phyloP scores from a whole-genome alignment of 2,797 vertebrate genomes.

The Antennarius maculatus region DNA sequence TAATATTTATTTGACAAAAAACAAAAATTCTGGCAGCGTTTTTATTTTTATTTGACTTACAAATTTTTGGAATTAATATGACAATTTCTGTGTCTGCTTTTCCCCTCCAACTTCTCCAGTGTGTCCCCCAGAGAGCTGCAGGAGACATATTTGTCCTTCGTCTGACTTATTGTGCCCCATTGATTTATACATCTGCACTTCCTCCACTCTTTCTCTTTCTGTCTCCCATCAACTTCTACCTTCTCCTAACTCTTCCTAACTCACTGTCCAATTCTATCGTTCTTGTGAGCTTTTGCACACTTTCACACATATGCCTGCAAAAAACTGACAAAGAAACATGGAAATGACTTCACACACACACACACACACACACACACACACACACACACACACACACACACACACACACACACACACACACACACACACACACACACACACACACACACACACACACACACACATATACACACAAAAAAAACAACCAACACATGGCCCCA shows the following conservation, averaged over 20 bases:
- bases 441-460: constrained; percentile 27
- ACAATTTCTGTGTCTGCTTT: constrained; percentile 1
- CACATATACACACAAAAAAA: constrained; percentile 13
- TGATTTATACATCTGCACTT: constrained; percentile 74
- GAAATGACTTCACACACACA: not conserved
- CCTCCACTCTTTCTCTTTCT: constrained; percentile 37
- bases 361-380: too few relatives aligned
- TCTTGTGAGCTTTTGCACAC: constrained; percentile 1
- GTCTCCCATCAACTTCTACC: constrained; percentile 50
- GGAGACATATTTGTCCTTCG: constrained; percentile 72
- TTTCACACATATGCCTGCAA: constrained; percentile 5
- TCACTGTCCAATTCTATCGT: constrained; percentile 58
- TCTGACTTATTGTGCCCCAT: constrained; percentile 65
- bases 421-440: constrained; percentile 19
- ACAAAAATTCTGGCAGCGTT: too few relatives aligned
- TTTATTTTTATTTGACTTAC: not conserved
- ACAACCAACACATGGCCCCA: constrained; percentile 32
- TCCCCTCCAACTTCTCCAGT: constrained; percentile 35
- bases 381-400: too few relatives aligned
- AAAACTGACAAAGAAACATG: constrained; percentile 23
- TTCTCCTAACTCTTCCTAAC: constrained; percentile 40
- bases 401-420: constrained; percentile 26
- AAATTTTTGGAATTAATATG: constrained; percentile 2
- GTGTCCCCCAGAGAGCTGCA: constrained; percentile 40
- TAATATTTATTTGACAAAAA: too few relatives aligned